Conservation (phyloP, 2,797 vertebrate genomes). For the Champsocephalus gunnari region DNA sequence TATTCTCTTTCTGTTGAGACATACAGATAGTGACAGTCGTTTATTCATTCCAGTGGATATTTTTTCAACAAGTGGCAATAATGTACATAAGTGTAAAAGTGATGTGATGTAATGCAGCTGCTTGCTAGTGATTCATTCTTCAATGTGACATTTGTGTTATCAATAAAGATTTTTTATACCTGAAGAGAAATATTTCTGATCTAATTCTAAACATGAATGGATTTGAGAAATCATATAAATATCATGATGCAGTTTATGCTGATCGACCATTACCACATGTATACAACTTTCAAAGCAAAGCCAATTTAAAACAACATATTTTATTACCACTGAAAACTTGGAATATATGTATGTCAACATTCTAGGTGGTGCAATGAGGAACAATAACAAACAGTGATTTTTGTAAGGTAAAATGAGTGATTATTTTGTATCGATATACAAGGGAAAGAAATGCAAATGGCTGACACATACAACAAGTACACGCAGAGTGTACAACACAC, state of each 20-base stretch:
- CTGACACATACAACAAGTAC: not conserved
- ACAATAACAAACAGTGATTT: not conserved
- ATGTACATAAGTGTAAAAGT: conserved; percentile 73
- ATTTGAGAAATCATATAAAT: not conserved
- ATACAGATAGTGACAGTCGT: conserved; percentile 3
- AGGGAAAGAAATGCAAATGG: not conserved
- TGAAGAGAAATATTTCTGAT: conserved; percentile 20
- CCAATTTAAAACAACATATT: not conserved
- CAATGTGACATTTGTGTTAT: conserved; percentile 65
- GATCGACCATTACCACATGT: not conserved
- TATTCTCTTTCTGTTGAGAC: conserved; percentile 31
- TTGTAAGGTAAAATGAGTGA: not conserved
- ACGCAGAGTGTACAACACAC: not conserved
- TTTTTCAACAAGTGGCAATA: conserved; percentile 58
- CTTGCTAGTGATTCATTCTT: conserved; percentile 34
- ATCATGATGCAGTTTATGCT: not conserved
- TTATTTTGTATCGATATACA: not conserved
- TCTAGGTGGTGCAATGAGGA: not conserved
- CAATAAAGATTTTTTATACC: conserved; percentile 81
- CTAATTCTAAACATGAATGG: not conserved
- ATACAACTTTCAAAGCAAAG: not conserved
- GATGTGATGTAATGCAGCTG: conserved; percentile 51
- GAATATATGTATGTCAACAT: not conserved
- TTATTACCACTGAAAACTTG: conserved; percentile 2
- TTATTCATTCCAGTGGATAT: conserved; percentile 17